Evolutionary conservation across 2,888 invertebrate genomes (phyloP), one percentile per base, ranked within the genome.

Genomic region (Alloplasta piceator): DNA sequence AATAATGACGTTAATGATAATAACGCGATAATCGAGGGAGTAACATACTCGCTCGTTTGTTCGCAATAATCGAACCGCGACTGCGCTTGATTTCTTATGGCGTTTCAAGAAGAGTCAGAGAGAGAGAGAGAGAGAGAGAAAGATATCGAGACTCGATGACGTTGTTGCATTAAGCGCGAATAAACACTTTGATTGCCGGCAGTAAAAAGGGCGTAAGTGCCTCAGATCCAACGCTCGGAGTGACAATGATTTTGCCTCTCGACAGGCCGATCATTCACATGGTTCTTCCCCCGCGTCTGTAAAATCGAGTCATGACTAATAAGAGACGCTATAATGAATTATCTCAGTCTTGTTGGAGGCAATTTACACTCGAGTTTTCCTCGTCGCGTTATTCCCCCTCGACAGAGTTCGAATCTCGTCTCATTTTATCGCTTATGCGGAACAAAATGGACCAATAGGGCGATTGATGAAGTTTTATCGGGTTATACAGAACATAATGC

Each of bases 261-360:
- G 26, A 26, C 26, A 26, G 26, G 26, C 26, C 26, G 26, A 26
- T 26, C 26, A 26, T 26, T 26, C 26, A 26, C 26, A 26, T 26
- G 26, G 26, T 3, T 26, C 26, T 26, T 26, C 26, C 46, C 60
- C 46, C 60, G 16, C 43, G 16, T 16, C 52, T 48, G 39, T 48
- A 3, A 63, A 46, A 63, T 12, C 56, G 66, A 73, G 63, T 73
- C 78, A 78, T 68, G 78, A 68, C 78, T 73, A 73, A 73, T 73
- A 68, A 63, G 68, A 72, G 83, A 26, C 88, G 89, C 88, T 87
- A 88, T 87, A 89, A 89, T 89, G 89, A 90, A 85, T 88, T 86
- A 89, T 88, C 87, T 78, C 36, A 70, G 70, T 67, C 74, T 75
- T 41, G 50, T 16, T 64, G 61, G 50, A 50, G 56, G 36, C 58